Base-by-base conservation (phyloP, 2,113 vertebrate species). In the Neogobius melanostomus region DNA sequence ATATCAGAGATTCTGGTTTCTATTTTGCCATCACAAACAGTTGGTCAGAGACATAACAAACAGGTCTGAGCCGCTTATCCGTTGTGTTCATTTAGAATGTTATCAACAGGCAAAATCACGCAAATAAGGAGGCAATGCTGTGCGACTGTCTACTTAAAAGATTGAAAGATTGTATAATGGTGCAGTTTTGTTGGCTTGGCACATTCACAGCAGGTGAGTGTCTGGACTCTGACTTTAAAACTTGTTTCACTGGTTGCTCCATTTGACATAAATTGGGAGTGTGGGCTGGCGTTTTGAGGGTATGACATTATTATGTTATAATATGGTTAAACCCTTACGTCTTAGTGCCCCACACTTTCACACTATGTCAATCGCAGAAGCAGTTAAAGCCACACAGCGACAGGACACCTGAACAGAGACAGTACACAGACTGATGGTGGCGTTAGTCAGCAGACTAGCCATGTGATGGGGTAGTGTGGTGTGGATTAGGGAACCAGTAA, bases 401-500 rank as follows among this genome's bases (percentile, higher is more conserved):
- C 12, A 71, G 8, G 69, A 73, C 76, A 83, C 76, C 74, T 76
- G 59, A 77, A 68, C 69, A 77, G 57, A 76, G 42, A 80, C 21
- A 54, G 64, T 69, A 84, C 11, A 74, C 60, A 76, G 71, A 83
- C 76, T 80, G 79, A 80, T 68, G 83, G 71, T 51, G 64, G 67
- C 65, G 81, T 85, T 76, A 89, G 89, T 91, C 90, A 90, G 88
- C 85, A 90, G 90, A 90, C 85, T 56, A 12, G 75, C 79, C 89
- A 89, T 88, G 89, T 91, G 90, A 91, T 66, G 44, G 82, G 74
- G 80, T 84, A 79, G 86, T 79, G 84, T 85, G 85, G 75, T 80
- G 74, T 88, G 88, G 89, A 91, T 91, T 91, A 91, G 79, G 53
- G 77, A 82, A 74, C 80, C 85, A 83, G 64, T 90, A 91, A 90